Percentiles rank a stretch among this genome's conserved stretches.
Evolutionary conservation across 2,113 vertebrate species (phyloP).

Genomic region (Ophthalmolycus amberensis): DNA sequence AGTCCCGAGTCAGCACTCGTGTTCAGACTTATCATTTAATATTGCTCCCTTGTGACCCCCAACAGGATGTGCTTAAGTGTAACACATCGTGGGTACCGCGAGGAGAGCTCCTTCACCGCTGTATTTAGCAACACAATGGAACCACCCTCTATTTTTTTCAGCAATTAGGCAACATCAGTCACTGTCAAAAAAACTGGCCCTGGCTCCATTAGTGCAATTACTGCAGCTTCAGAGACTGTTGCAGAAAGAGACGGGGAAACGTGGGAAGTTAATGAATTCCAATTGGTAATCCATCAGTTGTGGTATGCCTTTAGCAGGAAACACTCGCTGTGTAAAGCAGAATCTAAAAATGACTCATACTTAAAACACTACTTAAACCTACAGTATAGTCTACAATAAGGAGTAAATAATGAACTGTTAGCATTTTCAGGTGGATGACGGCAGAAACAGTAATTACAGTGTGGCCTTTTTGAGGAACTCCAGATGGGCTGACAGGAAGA

Average conservation of each 20-base stretch:
- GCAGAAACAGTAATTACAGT: constrained; percentile 18
- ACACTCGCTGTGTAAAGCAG: constrained; percentile 8
- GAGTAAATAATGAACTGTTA: constrained; percentile 9
- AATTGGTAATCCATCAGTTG: constrained; percentile 51
- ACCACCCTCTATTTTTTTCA: constrained; percentile 31
- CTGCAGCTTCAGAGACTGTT: constrained; percentile 57
- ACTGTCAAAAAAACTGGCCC: constrained; percentile 65
- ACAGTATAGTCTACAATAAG: neutral
- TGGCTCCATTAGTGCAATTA: constrained; percentile 81
- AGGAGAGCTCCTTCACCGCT: constrained; percentile 32
- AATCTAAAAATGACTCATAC: neutral
- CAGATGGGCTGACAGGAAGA: constrained; percentile 4
- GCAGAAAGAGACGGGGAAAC: constrained; percentile 42
- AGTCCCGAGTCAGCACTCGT: constrained; percentile 35
- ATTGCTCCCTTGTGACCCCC: constrained; percentile 36
- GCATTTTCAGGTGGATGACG: constrained; percentile 9
- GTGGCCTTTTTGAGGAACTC: neutral
- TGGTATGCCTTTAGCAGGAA: constrained; percentile 30
- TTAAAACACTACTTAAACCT: constrained; percentile 4
- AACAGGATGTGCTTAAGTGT: constrained; percentile 17
- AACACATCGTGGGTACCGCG: constrained; percentile 29
- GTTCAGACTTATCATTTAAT: constrained; percentile 20
- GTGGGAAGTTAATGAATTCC: constrained; percentile 50
- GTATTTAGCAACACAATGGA: constrained; percentile 47
- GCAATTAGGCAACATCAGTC: constrained; percentile 72